Evolutionary conservation across 2,113 vertebrate species (phyloP).

Genomic region (Antennarius striatus): DNA sequence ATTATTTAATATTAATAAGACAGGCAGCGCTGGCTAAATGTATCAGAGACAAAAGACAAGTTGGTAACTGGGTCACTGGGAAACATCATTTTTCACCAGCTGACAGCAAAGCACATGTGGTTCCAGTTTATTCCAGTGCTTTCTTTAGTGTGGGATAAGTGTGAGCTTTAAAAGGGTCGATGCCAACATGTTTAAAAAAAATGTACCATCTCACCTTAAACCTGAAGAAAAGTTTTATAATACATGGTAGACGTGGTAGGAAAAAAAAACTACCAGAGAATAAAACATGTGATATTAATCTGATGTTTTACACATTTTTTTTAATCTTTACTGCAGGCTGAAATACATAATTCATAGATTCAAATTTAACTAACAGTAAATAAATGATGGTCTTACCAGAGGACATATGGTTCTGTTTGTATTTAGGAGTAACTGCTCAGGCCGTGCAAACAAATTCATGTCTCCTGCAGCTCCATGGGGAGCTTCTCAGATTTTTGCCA

Average conservation of each 20-base stretch:
- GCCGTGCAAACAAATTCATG: neutral
- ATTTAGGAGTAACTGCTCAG: neutral
- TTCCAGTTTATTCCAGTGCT: neutral
- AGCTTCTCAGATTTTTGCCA: neutral
- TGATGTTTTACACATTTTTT: too few species aligned
- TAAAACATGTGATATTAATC: too few species aligned
- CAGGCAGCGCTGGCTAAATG: conserved; percentile 53
- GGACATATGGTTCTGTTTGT: neutral
- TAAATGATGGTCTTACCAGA: neutral
- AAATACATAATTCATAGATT: neutral
- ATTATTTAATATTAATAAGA: conserved; percentile 71
- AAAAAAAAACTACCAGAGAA: neutral
- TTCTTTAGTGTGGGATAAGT: neutral
- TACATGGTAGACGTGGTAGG: neutral
- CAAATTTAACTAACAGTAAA: neutral
- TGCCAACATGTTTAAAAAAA: neutral
- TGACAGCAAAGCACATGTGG: conserved; percentile 10
- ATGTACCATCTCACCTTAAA: neutral
- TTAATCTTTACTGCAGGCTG: neutral
- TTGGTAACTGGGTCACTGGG: conserved; percentile 55
- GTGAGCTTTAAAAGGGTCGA: neutral
- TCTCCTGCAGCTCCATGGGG: neutral
- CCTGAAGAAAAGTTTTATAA: neutral
- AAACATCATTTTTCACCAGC: conserved; percentile 45
- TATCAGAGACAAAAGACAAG: conserved; percentile 42